Conservation (phyloP, 2,113 vertebrate genomes). For the Scytalopus superciliaris region DNA sequence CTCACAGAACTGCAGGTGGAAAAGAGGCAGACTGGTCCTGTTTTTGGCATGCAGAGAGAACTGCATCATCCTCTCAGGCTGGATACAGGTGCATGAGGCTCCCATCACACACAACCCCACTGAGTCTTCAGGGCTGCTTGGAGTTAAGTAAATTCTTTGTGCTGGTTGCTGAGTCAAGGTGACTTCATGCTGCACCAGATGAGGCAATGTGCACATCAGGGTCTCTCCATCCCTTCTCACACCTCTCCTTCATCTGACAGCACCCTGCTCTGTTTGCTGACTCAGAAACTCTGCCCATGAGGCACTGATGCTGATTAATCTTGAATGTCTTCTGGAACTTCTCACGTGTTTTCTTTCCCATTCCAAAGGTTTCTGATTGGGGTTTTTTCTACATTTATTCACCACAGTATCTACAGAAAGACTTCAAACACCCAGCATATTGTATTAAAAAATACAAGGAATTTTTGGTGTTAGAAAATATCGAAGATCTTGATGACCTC, state of each 20-base stretch:
- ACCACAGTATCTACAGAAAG: neutral
- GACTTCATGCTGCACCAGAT: neutral
- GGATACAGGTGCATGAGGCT: neutral
- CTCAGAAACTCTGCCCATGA: neutral
- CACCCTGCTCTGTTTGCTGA: neutral
- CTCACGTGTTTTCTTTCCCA: neutral
- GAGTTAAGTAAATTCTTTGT: neutral
- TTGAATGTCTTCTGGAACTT: neutral
- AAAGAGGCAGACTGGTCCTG: fast-evolving
- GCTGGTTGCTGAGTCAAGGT: neutral
- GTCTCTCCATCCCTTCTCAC: neutral
- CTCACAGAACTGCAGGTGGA: neutral
- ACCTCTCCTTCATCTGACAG: neutral
- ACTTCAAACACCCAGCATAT: neutral
- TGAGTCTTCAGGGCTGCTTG: neutral
- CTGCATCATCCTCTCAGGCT: fast-evolving
- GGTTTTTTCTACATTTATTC: neutral
- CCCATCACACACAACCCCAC: neutral
- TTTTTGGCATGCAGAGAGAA: neutral
- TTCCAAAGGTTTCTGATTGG: neutral
- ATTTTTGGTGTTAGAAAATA: neutral
- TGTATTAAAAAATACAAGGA: neutral
- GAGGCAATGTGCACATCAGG: neutral
- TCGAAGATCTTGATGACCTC: neutral
- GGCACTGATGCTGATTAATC: fast-evolving